These are phyloP conservation scores for Selenia dentaria DNA, from an alignment of 2,888 invertebrate species.

Conservation along the genomic window DNA sequence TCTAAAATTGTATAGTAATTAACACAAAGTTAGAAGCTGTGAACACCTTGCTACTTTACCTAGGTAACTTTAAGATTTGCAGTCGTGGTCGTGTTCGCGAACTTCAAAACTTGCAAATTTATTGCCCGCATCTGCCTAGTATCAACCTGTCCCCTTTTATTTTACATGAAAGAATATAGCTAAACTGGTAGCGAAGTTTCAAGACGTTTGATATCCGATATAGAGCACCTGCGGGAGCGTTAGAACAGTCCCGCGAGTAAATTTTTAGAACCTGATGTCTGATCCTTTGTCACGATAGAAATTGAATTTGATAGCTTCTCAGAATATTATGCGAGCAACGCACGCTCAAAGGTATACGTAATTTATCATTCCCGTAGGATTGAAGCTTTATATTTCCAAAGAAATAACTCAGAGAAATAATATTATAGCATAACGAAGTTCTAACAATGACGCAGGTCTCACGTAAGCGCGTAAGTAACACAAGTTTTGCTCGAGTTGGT, in stretches of 20 bases:
- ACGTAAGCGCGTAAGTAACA: slow-evolving; percentile 47
- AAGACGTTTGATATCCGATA: slow-evolving; percentile 59
- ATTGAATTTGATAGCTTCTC: slow-evolving; percentile 55
- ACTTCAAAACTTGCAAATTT: slow-evolving; percentile 30
- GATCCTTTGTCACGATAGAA: slow-evolving; percentile 56
- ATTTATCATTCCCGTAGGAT: slow-evolving; percentile 29
- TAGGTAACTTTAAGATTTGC: slow-evolving; percentile 9
- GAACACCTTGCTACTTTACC: slow-evolving; percentile 2
- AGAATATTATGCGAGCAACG: slow-evolving; percentile 42
- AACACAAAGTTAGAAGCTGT: slow-evolving; percentile 7
- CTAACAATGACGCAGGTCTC: not conserved
- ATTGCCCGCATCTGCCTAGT: slow-evolving; percentile 20
- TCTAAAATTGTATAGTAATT: too few species aligned
- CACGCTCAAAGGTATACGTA: slow-evolving; percentile 35
- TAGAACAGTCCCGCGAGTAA: slow-evolving; percentile 51
- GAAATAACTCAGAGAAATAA: slow-evolving; percentile 27
- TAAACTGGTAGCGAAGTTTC: slow-evolving; percentile 52
- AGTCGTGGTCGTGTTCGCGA: slow-evolving; percentile 3
- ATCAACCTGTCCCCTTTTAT: slow-evolving; percentile 33
- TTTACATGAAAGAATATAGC: slow-evolving; percentile 45
- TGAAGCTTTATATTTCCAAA: slow-evolving; percentile 27
- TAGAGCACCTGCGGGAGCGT: slow-evolving; percentile 50
- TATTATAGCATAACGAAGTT: slow-evolving; percentile 41
- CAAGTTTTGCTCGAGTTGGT: slow-evolving; percentile 58
- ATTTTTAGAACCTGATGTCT: slow-evolving; percentile 52